Conservation (phyloP, 2,113 vertebrate genomes). For the Macrotis lagotis region DNA sequence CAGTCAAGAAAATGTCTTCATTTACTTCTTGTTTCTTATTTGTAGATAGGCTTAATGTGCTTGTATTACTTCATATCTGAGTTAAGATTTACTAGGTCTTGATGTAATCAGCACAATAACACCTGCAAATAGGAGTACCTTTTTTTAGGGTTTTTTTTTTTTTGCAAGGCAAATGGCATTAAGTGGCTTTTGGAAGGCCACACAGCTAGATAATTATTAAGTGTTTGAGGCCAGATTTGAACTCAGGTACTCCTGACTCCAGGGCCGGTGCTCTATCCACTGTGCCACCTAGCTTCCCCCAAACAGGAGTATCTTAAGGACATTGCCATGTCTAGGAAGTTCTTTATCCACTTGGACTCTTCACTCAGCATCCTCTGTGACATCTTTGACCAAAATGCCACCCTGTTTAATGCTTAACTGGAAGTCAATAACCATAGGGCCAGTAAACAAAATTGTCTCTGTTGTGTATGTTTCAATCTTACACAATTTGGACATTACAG, state of each 20-base stretch:
- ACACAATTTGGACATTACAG: background rate
- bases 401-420: background rate
- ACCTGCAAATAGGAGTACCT: background rate
- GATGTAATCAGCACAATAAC: background rate
- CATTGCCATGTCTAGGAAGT: background rate
- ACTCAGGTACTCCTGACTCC: too few species aligned
- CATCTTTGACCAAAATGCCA: background rate
- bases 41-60: background rate
- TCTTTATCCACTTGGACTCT: background rate
- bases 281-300: too few species aligned
- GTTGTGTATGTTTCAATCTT: background rate
- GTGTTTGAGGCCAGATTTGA: too few species aligned
- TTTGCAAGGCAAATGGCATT: too few species aligned
- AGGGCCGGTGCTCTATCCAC: too few species aligned
- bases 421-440: background rate
- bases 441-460: background rate
- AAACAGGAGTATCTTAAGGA: background rate
- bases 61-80: background rate
- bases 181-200: too few species aligned
- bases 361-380: background rate
- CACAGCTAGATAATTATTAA: too few species aligned
- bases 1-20: background rate
- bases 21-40: background rate
- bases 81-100: background rate
- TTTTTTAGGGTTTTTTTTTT: too few species aligned